Conservation (phyloP, 2,888 invertebrate species). For the Steinernema hermaphroditum region DNA sequence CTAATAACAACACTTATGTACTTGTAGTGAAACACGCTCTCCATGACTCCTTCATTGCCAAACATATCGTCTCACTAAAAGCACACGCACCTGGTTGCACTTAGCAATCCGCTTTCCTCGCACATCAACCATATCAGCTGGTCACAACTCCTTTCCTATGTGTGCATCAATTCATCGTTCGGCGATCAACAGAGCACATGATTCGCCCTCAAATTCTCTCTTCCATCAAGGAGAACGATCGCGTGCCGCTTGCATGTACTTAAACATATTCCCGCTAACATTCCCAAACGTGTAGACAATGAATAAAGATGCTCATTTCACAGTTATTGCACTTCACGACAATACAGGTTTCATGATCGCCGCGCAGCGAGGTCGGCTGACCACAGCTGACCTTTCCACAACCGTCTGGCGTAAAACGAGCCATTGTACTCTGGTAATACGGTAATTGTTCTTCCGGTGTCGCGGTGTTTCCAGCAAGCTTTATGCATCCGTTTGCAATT, state of each 20-base stretch:
- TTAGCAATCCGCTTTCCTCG: too few relatives aligned
- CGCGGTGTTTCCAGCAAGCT: neutral
- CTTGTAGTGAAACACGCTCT: too few relatives aligned
- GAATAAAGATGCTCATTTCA: conserved; percentile 12
- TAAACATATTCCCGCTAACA: neutral
- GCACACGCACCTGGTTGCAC: neutral
- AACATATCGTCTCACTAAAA: too few relatives aligned
- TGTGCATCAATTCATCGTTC: neutral
- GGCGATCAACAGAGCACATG: neutral
- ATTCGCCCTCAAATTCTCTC: conserved; percentile 5
- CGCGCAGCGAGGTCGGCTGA: neutral
- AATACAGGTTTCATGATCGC: neutral
- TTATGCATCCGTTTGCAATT: too few relatives aligned
- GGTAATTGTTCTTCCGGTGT: conserved; percentile 13
- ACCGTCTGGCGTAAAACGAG: conserved; percentile 3
- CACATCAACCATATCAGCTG: neutral
- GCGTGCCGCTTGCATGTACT: conserved; percentile 19
- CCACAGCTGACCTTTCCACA: conserved; percentile 7
- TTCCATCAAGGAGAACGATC: conserved; percentile 3
- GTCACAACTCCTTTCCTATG: neutral
- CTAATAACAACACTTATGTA: conserved; percentile 13
- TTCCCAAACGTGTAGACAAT: conserved; percentile 22
- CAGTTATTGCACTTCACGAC: neutral
- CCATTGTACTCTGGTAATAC: conserved; percentile 9
- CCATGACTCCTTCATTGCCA: too few relatives aligned